Evolutionary conservation across 2,888 invertebrate species (phyloP), one percentile per base, ranked within the genome.

Genomic region (Antheraea assamensis): DNA sequence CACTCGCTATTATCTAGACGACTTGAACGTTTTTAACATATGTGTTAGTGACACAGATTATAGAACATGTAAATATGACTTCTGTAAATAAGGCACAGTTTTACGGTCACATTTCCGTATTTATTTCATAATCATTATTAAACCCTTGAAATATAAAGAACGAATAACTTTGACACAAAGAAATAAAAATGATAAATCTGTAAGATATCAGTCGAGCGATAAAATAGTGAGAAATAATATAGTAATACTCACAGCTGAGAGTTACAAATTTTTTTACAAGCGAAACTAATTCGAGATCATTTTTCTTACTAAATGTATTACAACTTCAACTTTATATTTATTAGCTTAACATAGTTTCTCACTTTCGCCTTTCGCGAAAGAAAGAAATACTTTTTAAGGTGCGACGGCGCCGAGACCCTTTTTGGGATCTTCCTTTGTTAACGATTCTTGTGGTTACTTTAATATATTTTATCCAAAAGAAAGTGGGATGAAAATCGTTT

Each of bases 311-410:
- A 21, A 42, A 72, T 76, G 7, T 58, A 70, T 70, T 70, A 27
- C 27, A 52, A 55, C 31, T 21, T 73, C n/a, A 55, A 58, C 71
- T 75, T 76, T 81, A 80, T 81, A 79, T 81, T 76, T 77, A 81
- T 78, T 75, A 73, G 66, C 3, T 58, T 55, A 58, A 70, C 72
- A 72, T 70, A 73, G 73, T 70, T 70, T 52, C 70, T 73, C 30
- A 42, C 58, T 70, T 70, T 61, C 19, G 35, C 66, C 35, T 35
- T 21, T 35, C 21, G 21, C 58, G 21, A 42, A 27, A 58, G 35
- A 58, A 70, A 70, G 24, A 70, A 73, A 7, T 27, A n/a, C 27
- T 70, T 61, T 73, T 61, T 73, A 70, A 70, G 70, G 21, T 55
- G 17, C 30, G n/a, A 24, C 70, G 27, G 21, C 35, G 27, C 35